Percentiles rank a stretch among this genome's conserved stretches.
phyloP scores from a whole-genome alignment of 2,113 vertebrate genomes.

The Hydropotes inermis region DNA sequence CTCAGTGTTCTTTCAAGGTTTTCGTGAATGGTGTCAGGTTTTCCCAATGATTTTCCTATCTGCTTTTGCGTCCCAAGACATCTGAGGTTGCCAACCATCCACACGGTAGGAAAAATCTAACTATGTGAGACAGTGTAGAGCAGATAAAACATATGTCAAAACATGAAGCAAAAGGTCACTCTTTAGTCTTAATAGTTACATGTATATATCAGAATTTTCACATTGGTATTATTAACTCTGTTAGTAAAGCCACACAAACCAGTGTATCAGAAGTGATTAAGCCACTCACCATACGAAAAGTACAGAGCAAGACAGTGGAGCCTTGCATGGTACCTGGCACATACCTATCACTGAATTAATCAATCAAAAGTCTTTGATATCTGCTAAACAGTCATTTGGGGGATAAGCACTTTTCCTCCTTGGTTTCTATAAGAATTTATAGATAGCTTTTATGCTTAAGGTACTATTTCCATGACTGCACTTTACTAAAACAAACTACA shows the following conservation, averaged over 20 bases:
- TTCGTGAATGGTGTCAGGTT: conserved; percentile 63
- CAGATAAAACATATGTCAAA: not conserved
- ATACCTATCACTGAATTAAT: not conserved
- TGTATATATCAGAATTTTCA: not conserved
- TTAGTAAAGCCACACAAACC: not conserved
- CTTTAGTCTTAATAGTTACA: not conserved
- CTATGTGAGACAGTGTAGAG: not conserved
- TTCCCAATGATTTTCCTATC: conserved; percentile 62
- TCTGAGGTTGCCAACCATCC: not conserved
- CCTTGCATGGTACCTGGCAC: not conserved
- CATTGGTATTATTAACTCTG: not conserved
- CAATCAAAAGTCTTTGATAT: not conserved
- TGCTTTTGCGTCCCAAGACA: not conserved
- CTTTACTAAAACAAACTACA: not conserved
- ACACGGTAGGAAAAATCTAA: conserved; percentile 14
- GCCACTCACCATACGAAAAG: not conserved
- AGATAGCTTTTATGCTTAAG: not conserved
- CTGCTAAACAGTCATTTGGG: not conserved
- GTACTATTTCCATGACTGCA: not conserved
- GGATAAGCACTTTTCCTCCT: not conserved
- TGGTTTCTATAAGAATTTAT: not conserved
- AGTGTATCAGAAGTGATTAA: not conserved
- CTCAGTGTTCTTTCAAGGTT: conserved; percentile 67
- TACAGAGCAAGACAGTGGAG: not conserved
- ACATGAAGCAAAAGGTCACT: not conserved